phyloP scores from a whole-genome alignment of 2,113 vertebrate genomes.

The Tyrannus savana region DNA sequence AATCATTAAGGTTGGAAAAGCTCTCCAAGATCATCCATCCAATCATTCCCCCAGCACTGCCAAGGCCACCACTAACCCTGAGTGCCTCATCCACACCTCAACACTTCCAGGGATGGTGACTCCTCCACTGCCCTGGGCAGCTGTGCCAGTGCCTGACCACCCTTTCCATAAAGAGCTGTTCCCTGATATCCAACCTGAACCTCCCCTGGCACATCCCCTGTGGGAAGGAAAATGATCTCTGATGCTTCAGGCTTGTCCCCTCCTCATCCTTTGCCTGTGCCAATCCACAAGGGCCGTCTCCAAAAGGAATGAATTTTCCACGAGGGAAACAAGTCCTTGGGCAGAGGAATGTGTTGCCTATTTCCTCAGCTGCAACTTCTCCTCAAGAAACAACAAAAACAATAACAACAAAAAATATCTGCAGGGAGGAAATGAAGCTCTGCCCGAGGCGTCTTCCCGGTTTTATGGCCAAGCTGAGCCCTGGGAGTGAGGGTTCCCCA shows the following conservation, averaged over 20 bases:
- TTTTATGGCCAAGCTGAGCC: accelerated
- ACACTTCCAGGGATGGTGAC: neutral
- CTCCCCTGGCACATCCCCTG: neutral
- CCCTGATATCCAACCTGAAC: no score
- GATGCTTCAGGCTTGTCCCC: accelerated
- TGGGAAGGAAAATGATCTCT: neutral
- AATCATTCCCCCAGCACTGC: neutral
- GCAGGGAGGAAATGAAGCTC: neutral
- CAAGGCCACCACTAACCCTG: neutral
- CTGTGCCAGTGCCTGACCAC: neutral
- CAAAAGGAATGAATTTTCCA: neutral
- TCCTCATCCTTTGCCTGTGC: neutral
- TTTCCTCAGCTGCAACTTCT: slow-evolving; percentile 22
- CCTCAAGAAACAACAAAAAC: neutral
- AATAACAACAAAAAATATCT: neutral
- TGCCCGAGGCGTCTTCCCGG: accelerated
- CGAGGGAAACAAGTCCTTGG: neutral
- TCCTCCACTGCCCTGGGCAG: neutral
- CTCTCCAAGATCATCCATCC: neutral
- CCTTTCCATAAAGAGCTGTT: accelerated
- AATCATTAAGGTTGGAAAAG: neutral
- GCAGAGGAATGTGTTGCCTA: neutral
- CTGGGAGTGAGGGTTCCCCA: accelerated
- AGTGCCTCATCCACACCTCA: neutral
- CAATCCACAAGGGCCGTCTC: neutral